A percentile compares a stretch with the other conserved stretches of the same genome.
phyloP scores from a whole-genome alignment of 2,797 vertebrate genomes.

The Pteropus rufus region DNA sequence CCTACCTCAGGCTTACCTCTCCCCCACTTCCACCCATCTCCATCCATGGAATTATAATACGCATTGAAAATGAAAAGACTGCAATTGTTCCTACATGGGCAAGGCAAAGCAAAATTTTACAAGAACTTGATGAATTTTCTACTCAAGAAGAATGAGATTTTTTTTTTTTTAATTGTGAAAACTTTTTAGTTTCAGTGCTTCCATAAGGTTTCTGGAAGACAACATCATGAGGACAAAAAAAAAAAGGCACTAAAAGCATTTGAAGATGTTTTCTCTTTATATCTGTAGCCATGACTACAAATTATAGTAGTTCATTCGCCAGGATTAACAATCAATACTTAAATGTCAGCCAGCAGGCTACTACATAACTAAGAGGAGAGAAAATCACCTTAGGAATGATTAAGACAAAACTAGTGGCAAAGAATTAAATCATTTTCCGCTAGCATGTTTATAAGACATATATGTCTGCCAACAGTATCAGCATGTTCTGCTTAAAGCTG shows the following conservation, averaged over 20 bases:
- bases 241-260: neutral
- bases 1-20: neutral
- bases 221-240: neutral
- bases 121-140: neutral
- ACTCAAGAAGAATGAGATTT: neutral
- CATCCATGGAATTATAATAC: neutral
- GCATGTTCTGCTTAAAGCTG: neutral
- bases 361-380: neutral
- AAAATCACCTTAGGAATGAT: neutral
- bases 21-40: neutral
- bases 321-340: neutral
- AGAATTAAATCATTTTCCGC: neutral
- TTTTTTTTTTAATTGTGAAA: neutral
- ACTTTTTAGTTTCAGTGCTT: neutral
- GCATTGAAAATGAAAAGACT: neutral
- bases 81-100: neutral
- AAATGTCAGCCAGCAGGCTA: conserved; percentile 19
- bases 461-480: neutral
- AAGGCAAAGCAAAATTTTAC: neutral
- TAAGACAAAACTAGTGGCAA: neutral
- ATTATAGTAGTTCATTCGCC: neutral
- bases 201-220: neutral
- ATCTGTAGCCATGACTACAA: neutral
- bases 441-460: neutral
- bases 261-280: neutral